Evolutionary conservation across 2,113 vertebrate species (phyloP).

Genomic region (Bubalus kerabau): DNA sequence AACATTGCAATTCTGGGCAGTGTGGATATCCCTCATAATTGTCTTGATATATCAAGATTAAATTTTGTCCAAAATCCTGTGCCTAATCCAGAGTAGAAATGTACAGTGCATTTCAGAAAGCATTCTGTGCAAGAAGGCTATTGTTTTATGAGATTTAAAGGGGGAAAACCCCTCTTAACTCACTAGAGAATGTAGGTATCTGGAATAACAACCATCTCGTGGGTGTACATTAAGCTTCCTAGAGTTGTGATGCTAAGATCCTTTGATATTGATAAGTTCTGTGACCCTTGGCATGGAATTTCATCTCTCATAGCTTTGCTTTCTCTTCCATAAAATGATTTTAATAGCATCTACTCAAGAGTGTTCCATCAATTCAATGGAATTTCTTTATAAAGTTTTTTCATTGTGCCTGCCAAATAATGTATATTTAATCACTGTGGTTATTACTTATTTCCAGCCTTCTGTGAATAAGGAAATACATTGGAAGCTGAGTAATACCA

Average conservation of each 20-base stretch:
- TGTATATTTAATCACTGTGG: neutral
- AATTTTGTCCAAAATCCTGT: neutral
- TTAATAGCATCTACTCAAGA: neutral
- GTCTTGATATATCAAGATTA: neutral
- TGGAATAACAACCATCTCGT: neutral
- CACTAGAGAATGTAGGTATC: neutral
- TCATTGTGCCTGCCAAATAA: neutral
- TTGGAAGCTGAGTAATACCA: neutral
- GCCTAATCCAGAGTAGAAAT: neutral
- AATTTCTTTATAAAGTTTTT: neutral
- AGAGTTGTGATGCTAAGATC: neutral
- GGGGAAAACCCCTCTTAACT: neutral
- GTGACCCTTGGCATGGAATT: neutral
- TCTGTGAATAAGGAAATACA: neutral
- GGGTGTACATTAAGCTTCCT: neutral
- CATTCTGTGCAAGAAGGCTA: neutral
- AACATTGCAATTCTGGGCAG: neutral
- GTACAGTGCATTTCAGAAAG: neutral
- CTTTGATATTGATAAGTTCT: neutral
- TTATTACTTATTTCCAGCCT: constrained; percentile 4
- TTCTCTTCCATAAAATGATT: neutral
- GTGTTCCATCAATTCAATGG: neutral
- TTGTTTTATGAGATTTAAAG: neutral
- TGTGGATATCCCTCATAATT: neutral
- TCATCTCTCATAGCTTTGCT: neutral